Base-by-base conservation (phyloP, 2,797 vertebrate species). In the Sternarchorhynchus goeldii region DNA sequence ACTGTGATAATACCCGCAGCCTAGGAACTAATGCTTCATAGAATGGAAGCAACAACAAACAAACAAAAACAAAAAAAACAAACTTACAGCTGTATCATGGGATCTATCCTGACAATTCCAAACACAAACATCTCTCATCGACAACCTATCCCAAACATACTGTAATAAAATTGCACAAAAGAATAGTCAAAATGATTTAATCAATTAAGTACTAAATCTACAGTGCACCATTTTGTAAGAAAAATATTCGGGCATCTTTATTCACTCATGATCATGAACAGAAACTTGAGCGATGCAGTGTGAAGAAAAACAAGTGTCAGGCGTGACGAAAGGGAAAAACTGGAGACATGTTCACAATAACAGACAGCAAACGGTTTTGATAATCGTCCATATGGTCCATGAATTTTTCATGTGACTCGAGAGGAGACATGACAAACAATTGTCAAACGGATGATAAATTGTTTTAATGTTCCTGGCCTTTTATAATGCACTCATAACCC, bases 371-470 rank as follows among this genome's bases (percentile, higher is more conserved):
- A 56, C 55, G 7, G 25, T 36, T 75, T 60, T 72, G 18, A 76
- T 67, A 45, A 53, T 10, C 12, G 34, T 80, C 77, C 81, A 84
- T 78, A 85, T 80, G 82, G 75, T 31, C 65, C 50, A 71, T 85
- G 81, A 64, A 81, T 81, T 78, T 82, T 73, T 82, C 31, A 85
- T 83, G 76, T 58, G 65, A 29, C 34, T 41, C 75, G 29, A 73
- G 36, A 66, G 75, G 55, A 12, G 21, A 58, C 57, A 8, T 55
- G 36, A 63, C 21, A 77, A 78, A 70, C 66, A 21, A 69, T 25
- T 64, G 17, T 60, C 81, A 69, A 69, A 70, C 53, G 21, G 63
- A 70, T 73, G 41, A 77, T 74, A 78, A 67, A 77, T 76, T 75
- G 84, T 68, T 79, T 80, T 74, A 31, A 62, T 56, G 78, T 64